A percentile compares a stretch with the other conserved stretches of the same genome.
Conservation (phyloP, 1,140 invertebrate genomes). For the Dendrolimus punctatus region DNA sequence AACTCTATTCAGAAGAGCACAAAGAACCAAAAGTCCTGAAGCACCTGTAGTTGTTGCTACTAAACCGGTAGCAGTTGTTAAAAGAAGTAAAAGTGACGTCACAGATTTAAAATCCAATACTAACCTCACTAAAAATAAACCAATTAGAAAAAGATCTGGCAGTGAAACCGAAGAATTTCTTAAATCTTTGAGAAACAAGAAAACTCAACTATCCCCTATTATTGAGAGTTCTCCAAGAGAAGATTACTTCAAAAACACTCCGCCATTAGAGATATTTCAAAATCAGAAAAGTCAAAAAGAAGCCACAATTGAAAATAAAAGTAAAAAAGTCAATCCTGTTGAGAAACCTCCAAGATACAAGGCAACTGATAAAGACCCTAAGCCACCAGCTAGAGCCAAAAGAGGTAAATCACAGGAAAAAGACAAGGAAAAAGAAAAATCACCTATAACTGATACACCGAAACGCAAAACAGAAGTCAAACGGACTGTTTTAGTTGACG, state of each 20-base stretch:
- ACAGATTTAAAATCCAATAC: conserved; percentile 72
- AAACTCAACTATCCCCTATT: conserved; percentile 83
- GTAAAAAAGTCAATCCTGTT: conserved; percentile 64
- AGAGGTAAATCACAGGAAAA: conserved; percentile 44
- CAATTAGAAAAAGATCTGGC: conserved; percentile 65
- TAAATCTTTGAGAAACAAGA: conserved; percentile 70
- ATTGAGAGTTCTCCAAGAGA: conserved; percentile 79
- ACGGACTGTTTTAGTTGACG: conserved; percentile 52
- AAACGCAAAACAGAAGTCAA: conserved; percentile 58
- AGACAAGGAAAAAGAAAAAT: conserved; percentile 35
- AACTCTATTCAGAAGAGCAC: conserved; percentile 73
- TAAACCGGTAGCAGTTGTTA: conserved; percentile 56
- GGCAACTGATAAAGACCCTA: conserved; percentile 54
- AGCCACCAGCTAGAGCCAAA: conserved; percentile 48
- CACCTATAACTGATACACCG: conserved; percentile 54
- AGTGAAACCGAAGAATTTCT: conserved; percentile 70
- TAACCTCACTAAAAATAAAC: conserved; percentile 49
- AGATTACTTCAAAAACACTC: conserved; percentile 76
- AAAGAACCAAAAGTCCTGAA: conserved; percentile 53
- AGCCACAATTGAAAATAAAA: conserved; percentile 19
- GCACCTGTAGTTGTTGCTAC: conserved; percentile 54
- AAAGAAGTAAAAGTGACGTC: conserved; percentile 81
- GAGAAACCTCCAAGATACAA: conserved; percentile 66
- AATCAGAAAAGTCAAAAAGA: conserved; percentile 44
- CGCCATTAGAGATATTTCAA: conserved; percentile 48